These are phyloP conservation scores for Chondrosia reniformis DNA, from an alignment of 37 sponge, comb jelly and placozoan genomes.

Conservation along the genomic window DNA sequence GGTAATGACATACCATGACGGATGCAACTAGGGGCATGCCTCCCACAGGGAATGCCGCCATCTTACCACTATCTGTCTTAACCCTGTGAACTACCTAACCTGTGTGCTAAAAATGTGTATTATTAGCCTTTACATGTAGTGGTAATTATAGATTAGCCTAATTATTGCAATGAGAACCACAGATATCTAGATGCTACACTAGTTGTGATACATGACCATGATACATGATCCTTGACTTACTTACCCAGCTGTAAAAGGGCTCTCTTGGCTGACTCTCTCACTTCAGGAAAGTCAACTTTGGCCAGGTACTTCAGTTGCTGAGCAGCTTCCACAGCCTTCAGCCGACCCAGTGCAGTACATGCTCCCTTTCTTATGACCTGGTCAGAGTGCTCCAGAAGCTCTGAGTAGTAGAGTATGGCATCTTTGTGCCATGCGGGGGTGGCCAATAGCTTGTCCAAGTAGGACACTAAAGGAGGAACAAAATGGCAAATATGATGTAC, in stretches of 20 bases:
- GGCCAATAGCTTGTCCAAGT: slow-evolving; percentile 10
- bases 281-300: slow-evolving; percentile 37
- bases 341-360: slow-evolving; percentile 44
- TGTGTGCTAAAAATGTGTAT: too few species aligned
- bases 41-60: too few species aligned
- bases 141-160: neutral
- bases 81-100: too few species aligned
- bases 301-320: slow-evolving; percentile 52
- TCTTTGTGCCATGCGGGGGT: slow-evolving; percentile 8
- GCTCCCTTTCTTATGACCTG: slow-evolving; percentile 61
- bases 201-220: neutral
- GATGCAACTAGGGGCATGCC: too few species aligned
- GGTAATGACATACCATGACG: too few species aligned
- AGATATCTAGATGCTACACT: neutral
- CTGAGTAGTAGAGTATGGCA: slow-evolving; percentile 51
- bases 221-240: neutral
- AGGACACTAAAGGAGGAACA: slow-evolving; percentile 14
- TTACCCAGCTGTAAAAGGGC: slow-evolving; percentile 51
- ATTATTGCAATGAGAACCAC: neutral
- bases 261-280: slow-evolving; percentile 36
- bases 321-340: slow-evolving; percentile 38
- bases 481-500: neutral
- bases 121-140: neutral
- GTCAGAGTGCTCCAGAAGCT: slow-evolving; percentile 63
- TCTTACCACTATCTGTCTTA: too few species aligned